phyloP scores from a whole-genome alignment of 1,140 invertebrate species.

The Orchesella cincta region DNA sequence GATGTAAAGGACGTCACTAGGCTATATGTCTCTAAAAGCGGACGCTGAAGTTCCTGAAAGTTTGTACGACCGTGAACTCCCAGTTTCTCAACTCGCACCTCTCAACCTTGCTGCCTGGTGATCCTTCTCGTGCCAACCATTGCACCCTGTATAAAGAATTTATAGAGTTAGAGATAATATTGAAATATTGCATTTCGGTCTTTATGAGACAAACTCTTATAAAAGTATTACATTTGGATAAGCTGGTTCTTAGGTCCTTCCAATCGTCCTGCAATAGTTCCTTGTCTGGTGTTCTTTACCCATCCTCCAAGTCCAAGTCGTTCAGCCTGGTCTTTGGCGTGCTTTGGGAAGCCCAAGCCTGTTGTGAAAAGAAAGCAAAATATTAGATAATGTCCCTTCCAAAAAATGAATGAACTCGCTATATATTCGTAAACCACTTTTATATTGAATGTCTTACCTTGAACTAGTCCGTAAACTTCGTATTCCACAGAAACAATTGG shows the following conservation, averaged over 20 bases:
- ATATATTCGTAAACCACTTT: background rate
- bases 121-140: constrained; percentile 80
- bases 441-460: constrained; percentile 66
- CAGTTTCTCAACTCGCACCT: constrained; percentile 78
- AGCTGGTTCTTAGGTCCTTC: constrained; percentile 75
- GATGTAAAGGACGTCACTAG: no score
- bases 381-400: no score
- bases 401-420: background rate
- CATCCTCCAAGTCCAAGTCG: constrained; percentile 77
- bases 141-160: constrained; percentile 72
- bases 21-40: no score
- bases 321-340: constrained; percentile 74
- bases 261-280: constrained; percentile 82
- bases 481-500: constrained; percentile 77
- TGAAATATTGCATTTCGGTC: background rate
- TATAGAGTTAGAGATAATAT: constrained; percentile 21
- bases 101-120: constrained; percentile 80
- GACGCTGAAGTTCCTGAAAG: constrained; percentile 78
- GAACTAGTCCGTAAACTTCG: constrained; percentile 83
- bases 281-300: constrained; percentile 85
- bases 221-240: constrained; percentile 76
- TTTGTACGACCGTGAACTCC: constrained; percentile 72
- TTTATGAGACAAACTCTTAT: background rate
- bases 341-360: constrained; percentile 86
- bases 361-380: constrained; percentile 52